These are phyloP conservation scores for Nephila pilipes DNA, from an alignment of 1,140 invertebrate genomes.

Conservation along the genomic window DNA sequence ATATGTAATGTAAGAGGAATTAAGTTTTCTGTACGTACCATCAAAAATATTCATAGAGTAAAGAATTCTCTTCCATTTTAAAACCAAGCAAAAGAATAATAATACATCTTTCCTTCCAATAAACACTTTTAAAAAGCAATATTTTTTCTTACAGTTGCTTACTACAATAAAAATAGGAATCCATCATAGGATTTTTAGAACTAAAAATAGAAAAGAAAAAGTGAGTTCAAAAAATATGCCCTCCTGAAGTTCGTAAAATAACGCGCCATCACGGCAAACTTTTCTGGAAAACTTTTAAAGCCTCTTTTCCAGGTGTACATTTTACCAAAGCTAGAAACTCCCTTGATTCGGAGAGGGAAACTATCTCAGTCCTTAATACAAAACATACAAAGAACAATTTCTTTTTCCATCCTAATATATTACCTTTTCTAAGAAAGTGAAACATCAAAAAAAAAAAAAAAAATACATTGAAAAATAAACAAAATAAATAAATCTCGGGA, in stretches of 20 bases:
- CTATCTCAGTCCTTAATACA: slow-evolving; percentile 50
- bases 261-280: background rate
- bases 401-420: slow-evolving; percentile 50
- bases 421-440: slow-evolving; percentile 47
- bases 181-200: background rate
- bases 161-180: background rate
- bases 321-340: slow-evolving; percentile 64
- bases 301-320: slow-evolving; percentile 56
- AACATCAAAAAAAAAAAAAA: slow-evolving; percentile 31
- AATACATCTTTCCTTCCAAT: background rate
- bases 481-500: slow-evolving; percentile 66
- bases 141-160: background rate
- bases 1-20: too few relatives aligned
- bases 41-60: too few relatives aligned
- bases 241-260: background rate
- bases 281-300: slow-evolving; percentile 31
- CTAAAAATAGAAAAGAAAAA: background rate
- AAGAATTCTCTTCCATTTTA: too few relatives aligned
- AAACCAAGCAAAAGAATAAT: background rate
- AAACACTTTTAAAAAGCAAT: background rate
- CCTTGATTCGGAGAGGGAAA: background rate
- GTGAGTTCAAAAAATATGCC: background rate
- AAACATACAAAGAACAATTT: slow-evolving; percentile 48
- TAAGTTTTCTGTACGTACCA: too few relatives aligned
- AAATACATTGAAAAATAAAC: slow-evolving; percentile 31